phyloP scores from a whole-genome alignment of 2,113 vertebrate species.

The Scopus umbretta region DNA sequence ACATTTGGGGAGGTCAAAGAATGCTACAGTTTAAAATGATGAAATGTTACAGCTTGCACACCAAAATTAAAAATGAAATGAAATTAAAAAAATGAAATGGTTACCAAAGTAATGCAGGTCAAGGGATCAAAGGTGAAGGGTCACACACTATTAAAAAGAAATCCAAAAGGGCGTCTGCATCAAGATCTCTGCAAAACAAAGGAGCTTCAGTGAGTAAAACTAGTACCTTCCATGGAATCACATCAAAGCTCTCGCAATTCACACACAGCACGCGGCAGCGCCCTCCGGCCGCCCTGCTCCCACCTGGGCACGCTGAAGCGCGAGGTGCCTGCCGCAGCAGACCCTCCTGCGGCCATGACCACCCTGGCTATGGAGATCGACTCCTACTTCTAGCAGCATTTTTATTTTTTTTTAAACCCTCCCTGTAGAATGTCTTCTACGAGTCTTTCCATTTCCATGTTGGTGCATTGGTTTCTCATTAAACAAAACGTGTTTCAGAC shows the following conservation, averaged over 20 bases:
- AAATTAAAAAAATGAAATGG: slow-evolving; percentile 98
- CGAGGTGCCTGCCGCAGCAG: not conserved
- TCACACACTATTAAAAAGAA: slow-evolving; percentile 98
- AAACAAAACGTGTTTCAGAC: not conserved
- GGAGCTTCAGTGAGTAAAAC: slow-evolving; percentile 89
- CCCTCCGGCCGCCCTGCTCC: not conserved
- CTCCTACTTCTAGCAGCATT: too few species aligned
- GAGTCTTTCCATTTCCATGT: not conserved
- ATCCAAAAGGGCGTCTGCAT: slow-evolving; percentile 94
- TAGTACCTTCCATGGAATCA: slow-evolving; percentile 26
- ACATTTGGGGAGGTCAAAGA: slow-evolving; percentile 70
- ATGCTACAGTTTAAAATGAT: slow-evolving; percentile 73
- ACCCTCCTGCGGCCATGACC: not conserved
- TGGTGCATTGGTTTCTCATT: not conserved
- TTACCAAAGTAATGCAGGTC: slow-evolving; percentile 99
- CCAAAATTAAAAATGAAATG: slow-evolving; percentile 85
- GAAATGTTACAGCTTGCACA: slow-evolving; percentile 81
- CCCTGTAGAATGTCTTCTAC: not conserved
- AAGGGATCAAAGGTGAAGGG: slow-evolving; percentile 97
- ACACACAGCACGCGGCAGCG: not conserved
- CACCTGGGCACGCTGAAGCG: not conserved
- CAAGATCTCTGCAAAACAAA: slow-evolving; percentile 99
- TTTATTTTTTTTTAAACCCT: not conserved
- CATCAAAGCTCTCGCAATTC: slow-evolving; percentile 51
- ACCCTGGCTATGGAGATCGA: not conserved